Percentiles rank a stretch among this genome's conserved stretches.
phyloP scores from a whole-genome alignment of 1,140 invertebrate species.

The Apis mellifera region Amel_HAv3.1 CM009944.2:5712501-5713000 shows the following conservation, averaged over 20 bases:
- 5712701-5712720: neutral
- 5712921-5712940: no score
- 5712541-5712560: conserved; percentile 11
- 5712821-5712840: conserved; percentile 59
- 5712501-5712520: neutral
- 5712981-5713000: no score
- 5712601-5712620: conserved; percentile 56
- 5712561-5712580: conserved; percentile 47
- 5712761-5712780: conserved; percentile 30
- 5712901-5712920: no score
- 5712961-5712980: no score
- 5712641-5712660: neutral
- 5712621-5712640: neutral
- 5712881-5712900: no score
- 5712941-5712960: no score
- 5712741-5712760: conserved; percentile 57
- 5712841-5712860: conserved; percentile 60
- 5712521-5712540: conserved; percentile 13
- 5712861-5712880: conserved; percentile 42
- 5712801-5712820: conserved; percentile 70
- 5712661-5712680: conserved; percentile 11
- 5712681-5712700: neutral
- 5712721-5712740: conserved; percentile 37
- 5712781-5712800: conserved; percentile 40
- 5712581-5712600: conserved; percentile 68